Percentiles rank a stretch among this genome's conserved stretches.
These are phyloP conservation scores for Gnathonemus echidnorhynchus DNA, from an alignment of 2,113 vertebrate species.

Conservation along the genomic window DNA sequence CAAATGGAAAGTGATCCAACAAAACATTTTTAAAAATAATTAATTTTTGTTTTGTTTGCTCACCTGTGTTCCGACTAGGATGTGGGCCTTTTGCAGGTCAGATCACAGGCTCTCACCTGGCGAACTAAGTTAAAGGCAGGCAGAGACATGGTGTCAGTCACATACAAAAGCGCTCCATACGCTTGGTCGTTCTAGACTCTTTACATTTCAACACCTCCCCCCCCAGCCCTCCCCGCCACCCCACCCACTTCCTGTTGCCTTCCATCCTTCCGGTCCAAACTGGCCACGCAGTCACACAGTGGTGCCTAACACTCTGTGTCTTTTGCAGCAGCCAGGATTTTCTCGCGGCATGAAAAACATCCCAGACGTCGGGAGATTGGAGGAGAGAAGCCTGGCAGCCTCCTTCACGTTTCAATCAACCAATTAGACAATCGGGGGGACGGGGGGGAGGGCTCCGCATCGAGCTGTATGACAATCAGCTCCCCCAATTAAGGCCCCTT, in stretches of 20 bases:
- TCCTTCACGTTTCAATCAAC: slow-evolving; percentile 71
- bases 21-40: neutral
- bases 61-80: neutral
- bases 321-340: slow-evolving; percentile 22
- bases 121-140: neutral
- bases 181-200: neutral
- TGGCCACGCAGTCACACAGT: slow-evolving; percentile 22
- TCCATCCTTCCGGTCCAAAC: neutral
- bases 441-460: slow-evolving; percentile 34
- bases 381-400: slow-evolving; percentile 39
- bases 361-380: slow-evolving; percentile 39
- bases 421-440: slow-evolving; percentile 74
- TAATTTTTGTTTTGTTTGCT: neutral
- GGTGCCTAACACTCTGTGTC: slow-evolving; percentile 40
- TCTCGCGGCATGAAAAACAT: slow-evolving; percentile 51
- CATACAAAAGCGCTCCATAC: neutral
- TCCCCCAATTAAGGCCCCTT: slow-evolving; percentile 51
- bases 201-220: neutral
- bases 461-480: slow-evolving; percentile 60
- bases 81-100: neutral
- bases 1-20: neutral
- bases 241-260: neutral
- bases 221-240: too few relatives aligned
- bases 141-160: neutral
- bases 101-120: neutral